Evolutionary conservation across 2,888 invertebrate species (phyloP).

Genomic region (Cephus sareptanus): DNA sequence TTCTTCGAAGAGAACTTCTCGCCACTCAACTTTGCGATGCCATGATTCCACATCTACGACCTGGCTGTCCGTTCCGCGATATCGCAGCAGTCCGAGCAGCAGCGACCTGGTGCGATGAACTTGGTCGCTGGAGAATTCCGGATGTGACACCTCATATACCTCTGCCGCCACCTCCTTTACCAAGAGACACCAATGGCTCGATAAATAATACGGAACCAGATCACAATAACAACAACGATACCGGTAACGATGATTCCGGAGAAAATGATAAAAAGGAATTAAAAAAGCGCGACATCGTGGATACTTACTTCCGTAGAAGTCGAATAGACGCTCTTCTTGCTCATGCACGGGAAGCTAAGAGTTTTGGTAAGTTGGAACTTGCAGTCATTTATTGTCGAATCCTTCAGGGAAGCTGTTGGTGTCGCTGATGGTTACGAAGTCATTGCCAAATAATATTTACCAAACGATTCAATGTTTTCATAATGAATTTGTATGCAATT

Average conservation of each 20-base stretch:
- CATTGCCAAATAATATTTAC: background rate
- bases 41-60: slow-evolving; percentile 60
- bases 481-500: background rate
- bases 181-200: background rate
- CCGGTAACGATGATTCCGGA: slow-evolving; percentile 3
- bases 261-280: slow-evolving; percentile 7
- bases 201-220: slow-evolving; percentile 37
- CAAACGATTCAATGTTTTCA: background rate
- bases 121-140: slow-evolving; percentile 60
- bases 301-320: slow-evolving; percentile 57
- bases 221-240: slow-evolving; percentile 52
- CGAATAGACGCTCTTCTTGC: slow-evolving; percentile 59
- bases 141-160: slow-evolving; percentile 52
- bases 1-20: slow-evolving; percentile 58
- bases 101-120: slow-evolving; percentile 61
- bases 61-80: slow-evolving; percentile 62
- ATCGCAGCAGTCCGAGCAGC: slow-evolving; percentile 50
- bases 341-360: slow-evolving; percentile 57
- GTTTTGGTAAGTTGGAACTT: slow-evolving; percentile 47
- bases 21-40: slow-evolving; percentile 62
- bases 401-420: too few relatives aligned
- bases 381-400: background rate
- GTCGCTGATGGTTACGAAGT: background rate
- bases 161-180: slow-evolving; percentile 44
- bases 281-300: slow-evolving; percentile 52